Percentiles rank a stretch among this genome's conserved stretches.
These are phyloP conservation scores for Manis crassicaudata DNA, from an alignment of 2,797 vertebrate species.

Conservation along the genomic window DNA sequence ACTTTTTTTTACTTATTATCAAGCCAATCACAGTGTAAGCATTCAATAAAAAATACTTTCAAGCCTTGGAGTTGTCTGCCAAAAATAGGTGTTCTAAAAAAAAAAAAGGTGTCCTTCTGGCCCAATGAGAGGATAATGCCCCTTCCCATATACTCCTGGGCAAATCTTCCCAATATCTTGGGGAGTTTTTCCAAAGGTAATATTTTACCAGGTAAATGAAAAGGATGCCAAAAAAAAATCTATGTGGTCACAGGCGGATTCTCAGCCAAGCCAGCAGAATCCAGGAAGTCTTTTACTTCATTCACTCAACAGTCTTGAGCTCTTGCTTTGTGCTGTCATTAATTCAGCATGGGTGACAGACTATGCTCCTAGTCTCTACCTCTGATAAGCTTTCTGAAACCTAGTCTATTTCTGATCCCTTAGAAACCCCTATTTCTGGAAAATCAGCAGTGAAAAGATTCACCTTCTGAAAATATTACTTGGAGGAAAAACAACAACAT, in stretches of 20 bases:
- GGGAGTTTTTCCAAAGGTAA: constrained; percentile 2
- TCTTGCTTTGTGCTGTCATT: background rate
- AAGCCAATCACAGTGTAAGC: constrained; percentile 33
- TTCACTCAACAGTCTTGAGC: background rate
- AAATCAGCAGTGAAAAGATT: constrained; percentile 1
- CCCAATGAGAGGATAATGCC: background rate
- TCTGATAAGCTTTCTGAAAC: constrained; percentile 34
- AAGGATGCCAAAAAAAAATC: background rate
- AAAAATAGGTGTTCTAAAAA: background rate
- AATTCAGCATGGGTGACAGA: background rate
- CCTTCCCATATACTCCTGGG: background rate
- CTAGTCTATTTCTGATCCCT: constrained; percentile 27
- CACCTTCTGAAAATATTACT: constrained; percentile 30
- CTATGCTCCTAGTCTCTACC: background rate
- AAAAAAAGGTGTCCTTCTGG: background rate
- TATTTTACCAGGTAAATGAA: constrained; percentile 49
- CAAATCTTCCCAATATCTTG: background rate
- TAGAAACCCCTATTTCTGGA: constrained; percentile 28
- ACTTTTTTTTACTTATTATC: background rate
- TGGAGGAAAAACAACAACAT: background rate
- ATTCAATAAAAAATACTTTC: background rate
- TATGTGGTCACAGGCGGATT: background rate
- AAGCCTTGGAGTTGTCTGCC: constrained; percentile 12
- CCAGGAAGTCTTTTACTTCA: constrained; percentile 23
- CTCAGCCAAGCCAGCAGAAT: background rate